These are phyloP conservation scores for Acanthochromis polyacanthus DNA, from an alignment of 2,113 vertebrate genomes.

Conservation along the genomic window DNA sequence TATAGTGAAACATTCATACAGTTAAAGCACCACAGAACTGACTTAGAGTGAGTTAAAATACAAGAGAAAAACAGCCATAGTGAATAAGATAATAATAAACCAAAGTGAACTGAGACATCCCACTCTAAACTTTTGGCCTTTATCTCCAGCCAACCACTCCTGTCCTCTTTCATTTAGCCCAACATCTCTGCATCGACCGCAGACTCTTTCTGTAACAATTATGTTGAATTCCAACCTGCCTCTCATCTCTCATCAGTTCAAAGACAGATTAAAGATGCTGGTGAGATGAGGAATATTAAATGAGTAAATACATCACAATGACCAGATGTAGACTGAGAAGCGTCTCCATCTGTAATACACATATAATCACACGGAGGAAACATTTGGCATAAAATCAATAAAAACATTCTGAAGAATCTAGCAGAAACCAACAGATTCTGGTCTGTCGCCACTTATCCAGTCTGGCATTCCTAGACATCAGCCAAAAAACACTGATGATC, in stretches of 20 bases:
- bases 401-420: slow-evolving; percentile 14
- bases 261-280: neutral
- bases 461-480: slow-evolving; percentile 40
- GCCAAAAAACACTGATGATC: slow-evolving; percentile 4
- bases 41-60: neutral
- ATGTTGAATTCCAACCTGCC: neutral
- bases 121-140: slow-evolving; percentile 19
- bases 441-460: slow-evolving; percentile 46
- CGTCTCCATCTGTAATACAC: slow-evolving; percentile 3
- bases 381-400: slow-evolving; percentile 23
- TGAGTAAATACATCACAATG: neutral
- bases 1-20: neutral
- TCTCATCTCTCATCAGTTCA: neutral
- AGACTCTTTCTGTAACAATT: slow-evolving; percentile 5
- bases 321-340: slow-evolving; percentile 1
- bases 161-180: neutral
- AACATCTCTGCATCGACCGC: slow-evolving; percentile 29
- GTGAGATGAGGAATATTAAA: neutral
- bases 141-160: slow-evolving; percentile 1
- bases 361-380: slow-evolving; percentile 11
- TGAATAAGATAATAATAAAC: neutral
- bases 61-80: neutral
- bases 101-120: neutral
- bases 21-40: neutral
- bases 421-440: slow-evolving; percentile 35